Base-by-base conservation (phyloP, 2,888 invertebrate species). In the Drosophila sordidapex region DNA sequence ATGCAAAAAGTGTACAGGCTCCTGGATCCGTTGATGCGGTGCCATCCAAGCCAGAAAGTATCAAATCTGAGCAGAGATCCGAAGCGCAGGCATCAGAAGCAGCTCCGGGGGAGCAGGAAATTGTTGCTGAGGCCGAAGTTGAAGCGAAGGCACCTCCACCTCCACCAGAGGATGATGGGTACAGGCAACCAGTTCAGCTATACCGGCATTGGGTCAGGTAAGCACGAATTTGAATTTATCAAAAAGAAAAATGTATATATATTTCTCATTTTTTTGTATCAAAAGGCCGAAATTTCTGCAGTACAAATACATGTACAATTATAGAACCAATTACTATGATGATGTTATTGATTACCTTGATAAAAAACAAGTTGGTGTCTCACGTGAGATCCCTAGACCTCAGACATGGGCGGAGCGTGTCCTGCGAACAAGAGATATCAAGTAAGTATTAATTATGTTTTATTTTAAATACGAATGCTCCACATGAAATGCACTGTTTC, bases 381-480 rank as follows among this genome's bases (percentile, higher is more conserved):
- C 90, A 29, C 94, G 96, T 57, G 97, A 97, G 83, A 94, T 94
- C 71, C 97, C 97, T 2, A 94, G 95, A 64, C 95, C 97, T 21
- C 96, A 97, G 93, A 97, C 97, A 36, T 97, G 97, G 97, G 96
- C 96, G 57, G 97, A 97, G 93, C 95, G 97, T 64, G 96, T 95
- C 48, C 94, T 97, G 70, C 94, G 97, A 81, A 96, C 96, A 13
- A 96, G 96, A 93, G 80, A 83, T 72, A 87, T 74, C 81, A 92
- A 91, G 93, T 93, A 76, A 66, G 74, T 33, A 35, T 11, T 13
- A 59, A 10, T 4, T 15, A 15, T n/a, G 6, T 10, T 8, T 10
- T n/a, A 46, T 33, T 11, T 0, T 33, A 5, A 33, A n/a, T 58
- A n/a, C 27, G n/a, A 25, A 38, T 54, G 27, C 49, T 5, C 5